Base-by-base conservation (phyloP, 2,797 vertebrate genomes). In the Ateles fusciceps region DNA sequence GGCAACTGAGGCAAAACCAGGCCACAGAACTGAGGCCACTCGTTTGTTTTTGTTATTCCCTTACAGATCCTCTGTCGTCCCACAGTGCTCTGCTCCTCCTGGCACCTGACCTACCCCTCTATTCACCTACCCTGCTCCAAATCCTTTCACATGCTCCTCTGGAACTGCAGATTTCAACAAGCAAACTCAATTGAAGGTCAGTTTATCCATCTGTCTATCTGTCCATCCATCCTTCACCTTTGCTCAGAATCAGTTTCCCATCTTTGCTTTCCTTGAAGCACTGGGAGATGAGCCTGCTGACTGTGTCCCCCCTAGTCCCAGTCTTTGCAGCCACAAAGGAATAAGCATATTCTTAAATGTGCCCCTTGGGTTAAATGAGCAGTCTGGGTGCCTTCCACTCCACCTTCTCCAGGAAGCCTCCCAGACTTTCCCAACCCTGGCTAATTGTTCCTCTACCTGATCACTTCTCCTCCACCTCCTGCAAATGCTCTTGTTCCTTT, bases 391-490 rank as follows among this genome's bases (percentile, higher is more conserved):
- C 42, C 61, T 96, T 76, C 55, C 19, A 72, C 10, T 48, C 74
- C 13, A 71, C 72, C 84, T 97, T 81, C 48, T 93, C 97, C 80
- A 93, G 95, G 97, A 97, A 97, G 80, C 57, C 89, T 93, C 93
- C 84, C 87, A 79, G 95, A 94, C 91, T 93, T 93, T 52, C 71
- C 91, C 91, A 95, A 26, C 48, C 64, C 57, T 83, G 80, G 59
- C 30, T 96, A 93, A 97, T 96, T 93, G 84, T 95, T 89, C 48
- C 39, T 42, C 50, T 72, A 26, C 24, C 30, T 12, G 14, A 22
- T 91, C 22, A 75, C 36, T 50, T 76, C 33, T 80, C 19, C 50
- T 95, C 57, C 5, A n/a, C 30, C 26, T 80, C 26, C 52, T 55
- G 46, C 42, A 89, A 59, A 94, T 0, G 48, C 15, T 33, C 50